These are phyloP conservation scores for Diadumene lineata DNA, from an alignment of 92 coral and sea anemone species.

Conservation along the genomic window DNA sequence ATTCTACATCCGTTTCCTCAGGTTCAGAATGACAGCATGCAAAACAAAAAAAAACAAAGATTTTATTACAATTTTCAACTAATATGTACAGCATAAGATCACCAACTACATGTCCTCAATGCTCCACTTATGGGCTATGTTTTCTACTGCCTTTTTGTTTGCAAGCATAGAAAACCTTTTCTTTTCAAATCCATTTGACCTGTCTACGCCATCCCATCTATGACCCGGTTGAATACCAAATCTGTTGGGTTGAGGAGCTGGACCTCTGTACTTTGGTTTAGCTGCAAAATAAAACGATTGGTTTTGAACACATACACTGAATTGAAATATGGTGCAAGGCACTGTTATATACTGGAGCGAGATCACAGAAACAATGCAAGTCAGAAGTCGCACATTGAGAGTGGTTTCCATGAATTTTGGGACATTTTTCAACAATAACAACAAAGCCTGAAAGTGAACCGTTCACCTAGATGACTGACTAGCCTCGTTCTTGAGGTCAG, in stretches of 20 bases:
- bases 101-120: conserved; percentile 79
- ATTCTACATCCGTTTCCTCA: neutral
- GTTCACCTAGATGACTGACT: no score
- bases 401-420: no score
- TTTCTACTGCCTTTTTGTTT: conserved; percentile 75
- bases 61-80: no score
- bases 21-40: neutral
- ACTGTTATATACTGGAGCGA: no score
- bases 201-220: conserved; percentile 99
- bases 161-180: conserved; percentile 92
- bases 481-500: no score
- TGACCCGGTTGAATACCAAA: conserved; percentile 90
- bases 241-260: conserved; percentile 88
- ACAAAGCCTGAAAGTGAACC: no score
- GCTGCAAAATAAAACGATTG: conserved; percentile 40
- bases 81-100: no score
- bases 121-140: conserved; percentile 91
- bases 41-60: neutral
- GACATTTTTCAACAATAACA: no score
- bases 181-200: conserved; percentile 95
- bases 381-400: no score
- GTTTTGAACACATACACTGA: no score
- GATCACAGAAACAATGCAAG: no score
- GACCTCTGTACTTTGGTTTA: conserved; percentile 88
- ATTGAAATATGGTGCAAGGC: no score